These are phyloP conservation scores for Argyrosomus regius DNA, from an alignment of 2,797 vertebrate species.

Conservation along the genomic window DNA sequence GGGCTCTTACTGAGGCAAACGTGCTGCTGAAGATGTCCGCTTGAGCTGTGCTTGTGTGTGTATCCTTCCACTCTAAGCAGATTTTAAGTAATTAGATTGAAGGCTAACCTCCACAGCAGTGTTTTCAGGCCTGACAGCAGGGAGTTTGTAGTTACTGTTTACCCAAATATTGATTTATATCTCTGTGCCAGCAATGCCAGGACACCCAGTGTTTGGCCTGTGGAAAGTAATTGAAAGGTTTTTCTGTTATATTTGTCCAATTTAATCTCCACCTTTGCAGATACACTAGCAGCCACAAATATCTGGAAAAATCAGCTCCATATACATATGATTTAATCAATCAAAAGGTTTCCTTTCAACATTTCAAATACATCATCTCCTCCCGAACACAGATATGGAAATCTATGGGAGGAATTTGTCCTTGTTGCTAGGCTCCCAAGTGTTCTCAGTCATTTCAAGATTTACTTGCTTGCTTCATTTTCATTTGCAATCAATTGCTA, in stretches of 20 bases:
- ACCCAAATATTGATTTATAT: slow-evolving; percentile 61
- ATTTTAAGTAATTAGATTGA: slow-evolving; percentile 52
- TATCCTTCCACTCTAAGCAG: slow-evolving; percentile 52
- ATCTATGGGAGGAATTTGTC: slow-evolving; percentile 27
- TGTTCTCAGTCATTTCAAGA: slow-evolving; percentile 29
- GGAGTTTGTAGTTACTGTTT: slow-evolving; percentile 37
- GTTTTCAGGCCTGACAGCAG: slow-evolving; percentile 27
- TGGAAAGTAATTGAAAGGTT: slow-evolving; percentile 33
- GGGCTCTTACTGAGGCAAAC: slow-evolving; percentile 14
- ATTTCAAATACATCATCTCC: slow-evolving; percentile 23
- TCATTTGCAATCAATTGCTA: slow-evolving; percentile 43
- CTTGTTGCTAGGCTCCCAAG: slow-evolving; percentile 41
- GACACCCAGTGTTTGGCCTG: slow-evolving; percentile 13
- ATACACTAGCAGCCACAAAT: neutral
- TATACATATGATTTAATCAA: slow-evolving; percentile 7
- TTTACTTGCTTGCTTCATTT: slow-evolving; percentile 36
- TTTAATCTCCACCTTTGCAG: slow-evolving; percentile 12
- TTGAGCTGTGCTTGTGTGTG: slow-evolving; percentile 18
- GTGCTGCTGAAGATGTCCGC: slow-evolving; percentile 22
- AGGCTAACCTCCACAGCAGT: slow-evolving; percentile 29
- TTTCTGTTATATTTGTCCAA: slow-evolving; percentile 15
- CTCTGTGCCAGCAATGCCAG: slow-evolving; percentile 14
- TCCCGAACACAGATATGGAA: slow-evolving; percentile 20
- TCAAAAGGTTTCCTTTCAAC: slow-evolving; percentile 17
- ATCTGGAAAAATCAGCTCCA: neutral